Base-by-base conservation (phyloP, 64 coral and sea anemone genomes). In the Hydrozoanthus tunicans region DNA sequence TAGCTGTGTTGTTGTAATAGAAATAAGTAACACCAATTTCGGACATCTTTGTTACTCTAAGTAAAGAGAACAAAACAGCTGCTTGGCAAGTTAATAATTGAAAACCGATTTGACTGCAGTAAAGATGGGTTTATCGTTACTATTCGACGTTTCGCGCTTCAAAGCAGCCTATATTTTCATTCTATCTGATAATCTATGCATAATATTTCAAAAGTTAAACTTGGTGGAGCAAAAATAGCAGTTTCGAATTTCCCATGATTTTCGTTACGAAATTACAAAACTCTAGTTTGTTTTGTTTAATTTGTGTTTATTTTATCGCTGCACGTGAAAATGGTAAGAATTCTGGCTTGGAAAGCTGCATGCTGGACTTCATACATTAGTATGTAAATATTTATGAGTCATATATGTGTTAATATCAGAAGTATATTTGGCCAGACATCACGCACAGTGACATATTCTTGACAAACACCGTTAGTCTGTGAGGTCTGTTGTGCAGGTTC, bases 371-470 rank as follows among this genome's bases (percentile, higher is more conserved):
- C 9, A 57, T 6, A 55, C 23, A 74, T 88, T 88, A 74, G 25
- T 75, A 88, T 88, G 84, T 73, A 88, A 88, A 88, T 88, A 86
- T 88, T 75, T 32, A 88, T 75, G 3, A 73, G 56, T 55, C 5
- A 15, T 70, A 51, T 64, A 64, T 73, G 83, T 60, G 69, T 57
- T 73, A 75, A 74, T 88, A 75, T 88, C 60, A 55, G 81, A 43
- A 51, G 26, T 74, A 88, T 88, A 88, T 88, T 58, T 88, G 53
- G 23, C 83, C 66, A 73, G 83, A 58, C 53, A 7, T 54, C 57
- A 73, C 5, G 32, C 23, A 74, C 56, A 43, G 84, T 75, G 69
- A 59, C 84, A 55, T 8, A 14, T 25, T 61, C 60, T 9, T 58
- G 12, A 88, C 53, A 52, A 53, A 74, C 25, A 9, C 25, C 84